Base-by-base conservation (phyloP, 2,113 vertebrate genomes). In the Climacteris rufus region DNA sequence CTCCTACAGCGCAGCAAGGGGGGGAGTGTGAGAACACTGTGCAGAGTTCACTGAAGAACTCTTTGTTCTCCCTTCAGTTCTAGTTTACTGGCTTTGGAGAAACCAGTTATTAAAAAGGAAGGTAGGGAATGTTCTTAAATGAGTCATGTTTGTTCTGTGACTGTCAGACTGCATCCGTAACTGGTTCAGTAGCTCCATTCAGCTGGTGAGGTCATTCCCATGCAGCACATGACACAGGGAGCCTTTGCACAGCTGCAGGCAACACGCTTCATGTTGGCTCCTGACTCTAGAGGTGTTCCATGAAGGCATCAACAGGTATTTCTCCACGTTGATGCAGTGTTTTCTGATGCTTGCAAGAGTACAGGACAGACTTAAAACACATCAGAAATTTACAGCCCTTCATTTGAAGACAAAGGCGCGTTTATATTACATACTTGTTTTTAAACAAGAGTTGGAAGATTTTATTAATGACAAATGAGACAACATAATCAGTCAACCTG, bases 81-180 rank as follows among this genome's bases (percentile, higher is more conserved):
- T 94, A 81, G 68, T 93, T 90, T 94, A 89, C 52, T 60, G 90
- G 78, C 76, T 96, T 69, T 68, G 72, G 90, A 90, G 72, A 93
- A 95, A 87, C 85, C 80, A 75, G 65, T 90, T 90, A 90, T 95
- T 96, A 96, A 66, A 90, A 82, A 78, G 64, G 30, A 96, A 93
- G 85, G 90, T 57, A 95, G 69, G 40, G 77, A 94, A 92, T 84
- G 96, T 94, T 93, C 96, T 93, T 87, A 56, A 66, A 60, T 89
- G 91, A 97, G 68, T 96, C 93, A 91, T 60, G 87, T 92, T 96
- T 95, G 80, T 96, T 96, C 89, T 91, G 10, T 64, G 93, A 37
- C 78, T 91, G 94, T 89, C 94, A 93, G 61, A 49, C 74, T 96
- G 45, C 91, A 91, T 96, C 87, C 2, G 1, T 56, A 71, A 90